These are phyloP conservation scores for Dioctria rufipes DNA, from an alignment of 2,888 invertebrate genomes.

Conservation along the genomic window DNA sequence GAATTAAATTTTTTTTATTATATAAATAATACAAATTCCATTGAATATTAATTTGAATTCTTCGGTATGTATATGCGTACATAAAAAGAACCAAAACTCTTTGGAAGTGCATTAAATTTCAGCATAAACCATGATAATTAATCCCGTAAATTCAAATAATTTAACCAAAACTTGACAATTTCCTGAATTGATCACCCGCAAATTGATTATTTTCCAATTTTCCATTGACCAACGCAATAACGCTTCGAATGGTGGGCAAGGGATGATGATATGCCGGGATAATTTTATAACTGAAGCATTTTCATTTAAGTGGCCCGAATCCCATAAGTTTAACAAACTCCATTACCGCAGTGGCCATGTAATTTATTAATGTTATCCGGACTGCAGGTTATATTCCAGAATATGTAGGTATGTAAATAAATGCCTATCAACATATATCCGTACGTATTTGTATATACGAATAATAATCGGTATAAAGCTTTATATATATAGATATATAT, in stretches of 20 bases:
- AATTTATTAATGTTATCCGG: slow-evolving; percentile 48
- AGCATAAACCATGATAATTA: too few species aligned
- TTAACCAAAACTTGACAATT: slow-evolving; percentile 12
- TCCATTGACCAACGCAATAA: neutral
- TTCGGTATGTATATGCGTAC: too few species aligned
- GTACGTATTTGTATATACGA: neutral
- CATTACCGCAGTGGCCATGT: slow-evolving; percentile 48
- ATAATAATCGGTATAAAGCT: neutral
- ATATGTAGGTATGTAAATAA: too few species aligned
- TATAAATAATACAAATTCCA: too few species aligned
- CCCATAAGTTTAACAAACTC: slow-evolving; percentile 47
- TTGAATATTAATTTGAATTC: too few species aligned
- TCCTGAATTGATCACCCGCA: slow-evolving; percentile 6
- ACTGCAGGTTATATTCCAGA: slow-evolving; percentile 4
- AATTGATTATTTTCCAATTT: slow-evolving; percentile 29
- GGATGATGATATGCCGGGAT: neutral
- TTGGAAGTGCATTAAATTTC: too few species aligned
- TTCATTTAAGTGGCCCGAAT: slow-evolving; percentile 29
- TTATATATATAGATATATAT: neutral
- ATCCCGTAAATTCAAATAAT: too few species aligned
- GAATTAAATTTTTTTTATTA: too few species aligned
- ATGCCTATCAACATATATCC: neutral
- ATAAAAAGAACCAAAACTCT: too few species aligned
- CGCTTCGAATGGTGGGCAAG: too few species aligned
- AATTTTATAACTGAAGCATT: slow-evolving; percentile 26